These are phyloP conservation scores for Agrenia bidenticulata DNA, from an alignment of 2,888 invertebrate species.

Conservation along the genomic window DNA sequence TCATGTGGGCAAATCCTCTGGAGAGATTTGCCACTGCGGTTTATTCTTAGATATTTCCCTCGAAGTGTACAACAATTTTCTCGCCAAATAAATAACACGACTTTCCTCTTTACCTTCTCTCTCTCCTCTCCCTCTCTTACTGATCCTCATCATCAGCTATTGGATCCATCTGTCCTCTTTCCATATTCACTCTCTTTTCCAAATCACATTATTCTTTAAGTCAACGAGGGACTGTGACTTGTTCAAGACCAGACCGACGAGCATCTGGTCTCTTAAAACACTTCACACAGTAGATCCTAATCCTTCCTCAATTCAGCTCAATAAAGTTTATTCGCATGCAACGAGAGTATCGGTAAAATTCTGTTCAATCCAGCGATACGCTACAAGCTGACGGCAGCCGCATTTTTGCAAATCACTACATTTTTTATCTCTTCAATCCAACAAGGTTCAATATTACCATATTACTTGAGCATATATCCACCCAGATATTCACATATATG, in stretches of 20 bases:
- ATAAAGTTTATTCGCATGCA: constrained; percentile 2
- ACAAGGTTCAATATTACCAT: no score
- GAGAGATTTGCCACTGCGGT: constrained; percentile 48
- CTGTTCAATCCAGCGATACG: constrained; percentile 4
- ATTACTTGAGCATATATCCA: no score
- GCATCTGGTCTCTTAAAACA: constrained; percentile 12
- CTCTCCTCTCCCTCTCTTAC: no score
- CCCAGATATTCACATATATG: constrained; percentile 12
- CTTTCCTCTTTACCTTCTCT: constrained; percentile 50
- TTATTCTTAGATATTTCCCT: constrained; percentile 52
- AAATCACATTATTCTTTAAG: constrained; percentile 23
- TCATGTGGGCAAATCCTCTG: constrained; percentile 39
- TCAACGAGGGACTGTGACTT: constrained; percentile 8
- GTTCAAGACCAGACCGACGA: neutral
- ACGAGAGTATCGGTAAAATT: constrained; percentile 23
- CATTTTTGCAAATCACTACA: constrained; percentile 43
- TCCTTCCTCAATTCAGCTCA: no score
- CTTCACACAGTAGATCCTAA: no score
- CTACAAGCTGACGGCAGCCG: constrained; percentile 24
- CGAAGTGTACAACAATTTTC: constrained; percentile 50
- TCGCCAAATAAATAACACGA: constrained; percentile 52
- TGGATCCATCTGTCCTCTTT: constrained; percentile 26
- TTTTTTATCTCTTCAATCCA: constrained; percentile 24
- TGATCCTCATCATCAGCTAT: constrained; percentile 11
- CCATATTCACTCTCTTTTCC: constrained; percentile 3